Evolutionary conservation across 2,888 invertebrate genomes (phyloP), one percentile per base, ranked within the genome.

Genomic region (Philonicus albiceps): DNA sequence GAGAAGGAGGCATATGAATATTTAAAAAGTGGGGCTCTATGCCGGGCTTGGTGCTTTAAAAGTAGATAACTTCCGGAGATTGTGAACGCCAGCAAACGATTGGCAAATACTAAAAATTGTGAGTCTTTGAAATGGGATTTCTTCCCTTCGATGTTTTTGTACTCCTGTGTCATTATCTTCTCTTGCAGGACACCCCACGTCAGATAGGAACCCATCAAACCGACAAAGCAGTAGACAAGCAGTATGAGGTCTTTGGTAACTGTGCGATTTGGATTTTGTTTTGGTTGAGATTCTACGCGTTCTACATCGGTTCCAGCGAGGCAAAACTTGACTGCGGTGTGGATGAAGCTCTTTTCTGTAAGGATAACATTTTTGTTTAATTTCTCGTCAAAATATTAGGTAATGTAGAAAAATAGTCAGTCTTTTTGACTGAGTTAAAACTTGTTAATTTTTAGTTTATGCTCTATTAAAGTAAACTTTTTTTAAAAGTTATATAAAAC

Each of bases 101-200:
- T 99, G 84, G 97, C 95, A 93, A 99, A 98, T 88, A 99, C 99
- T 88, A 99, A 93, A 93, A 99, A 98, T 92, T 99, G 99, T 0
- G 99, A 98, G 93, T 99, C 98, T 90, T 94, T 95, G 92, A 99
- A 99, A 88, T 94, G 94, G 34, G 90, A 89, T 87, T 93, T 93
- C 87, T 94, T 94, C 19, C 96, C 96, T 88, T 93, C 93, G 0
- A 93, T 90, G 92, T 95, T 94, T 43, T 93, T 93, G 91, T 97
- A 97, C 89, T 93, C 94, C 94, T 96, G 93, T 0, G 99, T 99
- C 98, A 99, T 99, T 87, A 99, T 97, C 93, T 98, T 97, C 93
- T 99, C 99, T 92, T 99, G 99, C 88, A 99, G 93, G 88, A 99
- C 94, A 6, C 99, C 99, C 99, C 99, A 99, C 87, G 97, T 96